Evolutionary conservation across 1,140 invertebrate genomes (phyloP), one percentile per base, ranked within the genome.

Genomic region (Drosophila pectinifera): DNA sequence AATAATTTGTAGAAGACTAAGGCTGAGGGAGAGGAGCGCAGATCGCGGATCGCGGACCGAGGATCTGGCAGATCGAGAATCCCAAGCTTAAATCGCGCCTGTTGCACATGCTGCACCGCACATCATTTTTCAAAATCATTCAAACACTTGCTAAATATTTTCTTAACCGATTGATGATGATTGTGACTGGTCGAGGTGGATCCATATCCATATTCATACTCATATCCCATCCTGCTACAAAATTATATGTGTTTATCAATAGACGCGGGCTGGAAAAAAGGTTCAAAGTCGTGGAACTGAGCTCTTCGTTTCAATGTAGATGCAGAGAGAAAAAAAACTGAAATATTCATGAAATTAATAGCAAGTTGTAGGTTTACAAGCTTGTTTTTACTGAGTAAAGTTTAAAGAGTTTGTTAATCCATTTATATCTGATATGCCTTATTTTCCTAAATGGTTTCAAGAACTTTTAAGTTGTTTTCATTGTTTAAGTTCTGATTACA

Each of bases 141-240:
- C 85, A 89, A 90, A 89, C 85, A 89, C 85, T 89, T 89, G 85
- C 90, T 89, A 89, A 89, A 89, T 89, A 89, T 89, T 89, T 89
- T 89, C 85, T 90, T 89, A 89, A 85, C 85, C 85, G 85, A 89
- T 89, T 90, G 86, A 89, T 89, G 81, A 89, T 85, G 80, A 88
- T 89, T 89, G 80, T 88, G 84, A 76, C 79, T 88, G 78, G 55
- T 38, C 62, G 72, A 57, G 62, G 57, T 43, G 45, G 48, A 49
- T 63, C 62, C 59, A 69, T 75, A 36, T 53, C 31, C 49, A 53
- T 53, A 49, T 28, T 11, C 46, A 39, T 39, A 39, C 5, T n/a
- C 38, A 49, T 34, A 34, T 2, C 16, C 49, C 80, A 83, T 82
- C 80, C 79, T 83, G 84, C 79, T 67, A 82, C 82, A 78, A 79